phyloP scores from a whole-genome alignment of 1,140 invertebrate genomes.

The Drosophila elegans region DNA sequence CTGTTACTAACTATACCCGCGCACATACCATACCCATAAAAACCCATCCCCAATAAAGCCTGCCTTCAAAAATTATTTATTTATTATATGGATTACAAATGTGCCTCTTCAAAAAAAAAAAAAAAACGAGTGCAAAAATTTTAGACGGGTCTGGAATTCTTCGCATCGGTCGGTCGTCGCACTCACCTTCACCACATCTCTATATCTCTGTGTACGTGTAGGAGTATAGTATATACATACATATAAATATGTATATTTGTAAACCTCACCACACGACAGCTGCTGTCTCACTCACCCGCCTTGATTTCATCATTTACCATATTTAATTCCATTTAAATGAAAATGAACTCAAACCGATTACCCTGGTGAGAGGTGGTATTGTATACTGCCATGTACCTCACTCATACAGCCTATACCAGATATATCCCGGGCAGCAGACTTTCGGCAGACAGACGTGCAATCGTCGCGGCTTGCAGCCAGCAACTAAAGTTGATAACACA shows the following conservation, averaged over 20 bases:
- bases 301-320: constrained; percentile 83
- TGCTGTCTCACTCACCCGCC: constrained; percentile 40
- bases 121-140: constrained; percentile 37
- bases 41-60: constrained; percentile 30
- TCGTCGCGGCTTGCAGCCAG: constrained; percentile 60
- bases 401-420: background rate
- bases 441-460: constrained; percentile 59
- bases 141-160: constrained; percentile 46
- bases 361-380: constrained; percentile 33
- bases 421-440: constrained; percentile 44
- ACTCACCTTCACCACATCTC: constrained; percentile 76
- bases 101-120: constrained; percentile 34
- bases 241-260: constrained; percentile 3
- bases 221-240: background rate
- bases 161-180: constrained; percentile 52
- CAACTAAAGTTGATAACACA: constrained; percentile 73
- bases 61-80: constrained; percentile 66
- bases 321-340: constrained; percentile 84
- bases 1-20: constrained; percentile 58
- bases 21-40: constrained; percentile 24
- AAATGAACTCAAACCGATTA: constrained; percentile 84
- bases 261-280: constrained; percentile 66
- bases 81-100: constrained; percentile 78
- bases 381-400: constrained; percentile 2
- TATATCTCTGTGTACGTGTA: constrained; percentile 4